Conservation (phyloP, 2,888 invertebrate species). For the Oscheius sp. region DNA sequence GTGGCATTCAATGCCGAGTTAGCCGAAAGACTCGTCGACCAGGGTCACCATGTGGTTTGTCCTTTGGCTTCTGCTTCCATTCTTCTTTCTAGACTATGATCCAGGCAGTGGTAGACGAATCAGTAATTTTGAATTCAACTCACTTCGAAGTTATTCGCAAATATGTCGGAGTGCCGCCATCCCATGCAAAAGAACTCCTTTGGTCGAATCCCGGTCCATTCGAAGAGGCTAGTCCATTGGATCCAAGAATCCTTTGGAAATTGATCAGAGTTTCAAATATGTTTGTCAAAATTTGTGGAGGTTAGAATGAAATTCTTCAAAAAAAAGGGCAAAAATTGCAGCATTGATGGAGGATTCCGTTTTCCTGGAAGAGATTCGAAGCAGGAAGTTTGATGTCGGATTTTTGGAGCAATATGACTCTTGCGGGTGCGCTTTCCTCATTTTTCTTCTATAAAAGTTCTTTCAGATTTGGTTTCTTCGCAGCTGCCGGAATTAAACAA, state of each 20-base stretch:
- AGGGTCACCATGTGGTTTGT: slow-evolving; percentile 59
- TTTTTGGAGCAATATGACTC: slow-evolving; percentile 65
- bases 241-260: slow-evolving; percentile 60
- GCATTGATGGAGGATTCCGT: slow-evolving; percentile 28
- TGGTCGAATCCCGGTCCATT: slow-evolving; percentile 66
- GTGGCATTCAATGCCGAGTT: slow-evolving; percentile 62
- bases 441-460: not conserved
- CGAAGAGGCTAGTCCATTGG: slow-evolving; percentile 60
- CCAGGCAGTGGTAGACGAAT: slow-evolving; percentile 43
- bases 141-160: slow-evolving; percentile 7
- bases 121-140: slow-evolving; percentile 24
- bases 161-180: slow-evolving; percentile 3
- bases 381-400: slow-evolving; percentile 56
- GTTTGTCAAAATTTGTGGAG: slow-evolving; percentile 54
- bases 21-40: slow-evolving; percentile 47
- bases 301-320: slow-evolving; percentile 23
- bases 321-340: not conserved
- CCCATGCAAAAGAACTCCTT: slow-evolving; percentile 23
- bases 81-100: slow-evolving; percentile 38
- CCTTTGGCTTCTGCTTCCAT: not conserved
- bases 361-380: slow-evolving; percentile 35
- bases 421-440: slow-evolving; percentile 44
- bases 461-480: slow-evolving; percentile 53
- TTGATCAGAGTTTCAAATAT: slow-evolving; percentile 54
- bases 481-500: slow-evolving; percentile 40